Evolutionary conservation across 2,797 vertebrate species (phyloP).

Genomic region (Sciaenops ocellatus): DNA sequence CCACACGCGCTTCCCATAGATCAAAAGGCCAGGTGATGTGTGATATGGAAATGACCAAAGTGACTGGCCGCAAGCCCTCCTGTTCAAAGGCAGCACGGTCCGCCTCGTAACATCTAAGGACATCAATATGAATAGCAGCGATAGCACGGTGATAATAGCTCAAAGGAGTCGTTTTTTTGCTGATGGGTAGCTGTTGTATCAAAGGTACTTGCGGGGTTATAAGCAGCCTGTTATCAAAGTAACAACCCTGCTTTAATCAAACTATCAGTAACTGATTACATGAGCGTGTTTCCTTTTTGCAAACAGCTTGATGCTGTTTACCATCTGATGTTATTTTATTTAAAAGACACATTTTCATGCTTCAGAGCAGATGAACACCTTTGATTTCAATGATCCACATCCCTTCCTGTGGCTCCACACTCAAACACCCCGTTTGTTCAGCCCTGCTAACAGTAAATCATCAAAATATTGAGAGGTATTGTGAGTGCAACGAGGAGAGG

Average conservation of each 20-base stretch:
- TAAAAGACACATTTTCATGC: not conserved
- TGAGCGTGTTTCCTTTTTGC: slow-evolving; percentile 9
- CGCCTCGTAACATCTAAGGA: slow-evolving; percentile 50
- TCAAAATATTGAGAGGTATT: not conserved
- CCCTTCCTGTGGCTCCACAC: not conserved
- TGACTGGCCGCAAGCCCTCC: slow-evolving; percentile 48
- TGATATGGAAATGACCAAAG: slow-evolving; percentile 77
- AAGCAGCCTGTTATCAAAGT: slow-evolving; percentile 30
- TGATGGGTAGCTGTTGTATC: slow-evolving; percentile 44
- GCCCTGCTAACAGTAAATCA: not conserved
- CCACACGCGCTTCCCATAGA: slow-evolving; percentile 22
- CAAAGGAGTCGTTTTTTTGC: slow-evolving; percentile 31
- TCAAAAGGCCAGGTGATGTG: slow-evolving; percentile 76
- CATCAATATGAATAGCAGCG: slow-evolving; percentile 45
- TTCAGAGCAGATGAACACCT: not conserved
- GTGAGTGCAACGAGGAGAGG: not conserved
- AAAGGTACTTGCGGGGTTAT: slow-evolving; percentile 43
- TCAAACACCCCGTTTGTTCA: not conserved
- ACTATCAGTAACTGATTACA: slow-evolving; percentile 18
- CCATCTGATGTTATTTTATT: not conserved
- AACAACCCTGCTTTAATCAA: slow-evolving; percentile 26
- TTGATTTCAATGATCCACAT: not conserved
- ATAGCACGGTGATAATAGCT: slow-evolving; percentile 50
- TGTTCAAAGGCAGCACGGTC: slow-evolving; percentile 59
- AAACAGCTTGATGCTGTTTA: not conserved